A percentile compares a stretch with the other conserved stretches of the same genome.
Evolutionary conservation across 2,113 vertebrate genomes (phyloP).

Genomic region (Myiozetetes cayanensis): DNA sequence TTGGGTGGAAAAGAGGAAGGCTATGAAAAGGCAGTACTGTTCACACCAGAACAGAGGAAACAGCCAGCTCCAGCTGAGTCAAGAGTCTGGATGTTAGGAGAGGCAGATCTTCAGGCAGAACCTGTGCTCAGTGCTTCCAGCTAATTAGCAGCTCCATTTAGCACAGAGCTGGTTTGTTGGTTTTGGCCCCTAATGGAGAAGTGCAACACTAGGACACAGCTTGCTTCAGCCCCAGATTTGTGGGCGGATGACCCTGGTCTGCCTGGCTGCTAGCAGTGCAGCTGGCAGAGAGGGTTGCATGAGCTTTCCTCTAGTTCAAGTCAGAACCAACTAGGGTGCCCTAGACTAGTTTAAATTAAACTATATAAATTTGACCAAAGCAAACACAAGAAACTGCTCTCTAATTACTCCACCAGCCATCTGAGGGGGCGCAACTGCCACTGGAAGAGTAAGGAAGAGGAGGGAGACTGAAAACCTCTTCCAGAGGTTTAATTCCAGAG

Average conservation of each 20-base stretch:
- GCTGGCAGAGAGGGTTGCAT: not conserved
- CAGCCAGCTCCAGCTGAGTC: not conserved
- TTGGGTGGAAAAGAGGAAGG: not conserved
- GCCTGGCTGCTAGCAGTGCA: rapidly evolving
- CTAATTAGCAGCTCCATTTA: not conserved
- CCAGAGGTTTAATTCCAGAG: not conserved
- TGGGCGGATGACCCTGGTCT: not conserved
- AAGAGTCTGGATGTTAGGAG: not conserved
- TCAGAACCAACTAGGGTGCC: not conserved
- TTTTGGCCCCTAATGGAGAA: not conserved
- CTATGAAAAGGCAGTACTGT: not conserved
- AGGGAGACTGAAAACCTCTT: not conserved
- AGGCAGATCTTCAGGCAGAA: not conserved
- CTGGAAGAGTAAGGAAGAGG: not conserved
- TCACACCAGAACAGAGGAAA: not conserved
- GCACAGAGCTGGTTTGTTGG: not conserved
- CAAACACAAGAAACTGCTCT: not conserved
- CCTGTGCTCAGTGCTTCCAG: not conserved
- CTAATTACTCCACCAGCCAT: not conserved
- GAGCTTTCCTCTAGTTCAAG: not conserved
- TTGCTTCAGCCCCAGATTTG: not conserved
- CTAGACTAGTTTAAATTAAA: not conserved
- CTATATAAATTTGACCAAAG: not conserved
- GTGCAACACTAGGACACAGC: not conserved
- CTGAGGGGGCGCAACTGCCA: not conserved